phyloP scores from a whole-genome alignment of 2,797 vertebrate species.

The Australoheros facetus region DNA sequence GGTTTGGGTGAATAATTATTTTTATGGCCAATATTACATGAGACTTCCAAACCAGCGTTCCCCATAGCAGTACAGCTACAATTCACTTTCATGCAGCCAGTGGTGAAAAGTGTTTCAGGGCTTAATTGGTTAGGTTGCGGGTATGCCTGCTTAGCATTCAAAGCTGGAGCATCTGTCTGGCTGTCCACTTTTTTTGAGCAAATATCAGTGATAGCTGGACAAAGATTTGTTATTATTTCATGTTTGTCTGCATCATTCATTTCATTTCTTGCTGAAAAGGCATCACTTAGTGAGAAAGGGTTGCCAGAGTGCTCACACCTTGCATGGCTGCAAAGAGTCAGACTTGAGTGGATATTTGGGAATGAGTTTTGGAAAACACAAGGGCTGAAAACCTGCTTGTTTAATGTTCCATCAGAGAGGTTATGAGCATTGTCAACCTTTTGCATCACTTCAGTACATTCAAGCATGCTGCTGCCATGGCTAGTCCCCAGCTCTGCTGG shows the following conservation, averaged over 20 bases:
- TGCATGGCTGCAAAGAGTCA: neutral
- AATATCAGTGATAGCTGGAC: neutral
- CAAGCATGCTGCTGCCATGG: neutral
- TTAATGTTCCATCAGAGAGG: neutral
- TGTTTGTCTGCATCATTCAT: neutral
- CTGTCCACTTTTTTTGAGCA: constrained; percentile 1
- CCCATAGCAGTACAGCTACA: neutral
- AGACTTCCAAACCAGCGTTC: neutral
- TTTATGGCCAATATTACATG: constrained; percentile 4
- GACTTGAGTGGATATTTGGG: constrained; percentile 5
- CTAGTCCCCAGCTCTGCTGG: neutral
- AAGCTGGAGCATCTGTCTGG: neutral
- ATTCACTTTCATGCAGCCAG: neutral
- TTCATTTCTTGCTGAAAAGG: constrained; percentile 8
- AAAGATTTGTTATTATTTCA: neutral
- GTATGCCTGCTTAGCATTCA: neutral
- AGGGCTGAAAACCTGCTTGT: neutral
- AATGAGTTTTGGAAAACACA: constrained; percentile 7
- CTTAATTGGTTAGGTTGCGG: constrained; percentile 12
- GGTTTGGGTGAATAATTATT: neutral
- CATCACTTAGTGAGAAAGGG: neutral
- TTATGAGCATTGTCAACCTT: neutral
- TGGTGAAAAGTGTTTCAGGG: neutral
- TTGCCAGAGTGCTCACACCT: neutral
- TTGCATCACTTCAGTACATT: constrained; percentile 1